phyloP scores from a whole-genome alignment of 1,140 invertebrate genomes.

The Lepidotrigona ventralis region DNA sequence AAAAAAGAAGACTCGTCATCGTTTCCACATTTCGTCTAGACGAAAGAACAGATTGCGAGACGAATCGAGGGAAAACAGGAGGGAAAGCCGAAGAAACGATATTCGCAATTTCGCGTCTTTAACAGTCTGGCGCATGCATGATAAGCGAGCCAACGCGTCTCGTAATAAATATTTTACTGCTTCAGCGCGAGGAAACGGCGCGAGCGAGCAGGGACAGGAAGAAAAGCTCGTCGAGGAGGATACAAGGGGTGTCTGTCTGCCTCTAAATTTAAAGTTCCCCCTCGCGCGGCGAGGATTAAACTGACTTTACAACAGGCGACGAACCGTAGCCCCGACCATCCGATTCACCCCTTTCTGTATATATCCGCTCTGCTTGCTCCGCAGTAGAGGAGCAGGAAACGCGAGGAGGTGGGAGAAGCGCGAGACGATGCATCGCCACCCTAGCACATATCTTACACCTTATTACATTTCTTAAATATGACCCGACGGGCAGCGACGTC shows the following conservation, averaged over 20 bases:
- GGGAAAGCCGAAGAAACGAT: background rate
- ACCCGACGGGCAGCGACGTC: conserved; percentile 47
- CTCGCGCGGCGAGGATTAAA: conserved; percentile 61
- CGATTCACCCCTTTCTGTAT: conserved; percentile 1
- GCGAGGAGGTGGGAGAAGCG: background rate
- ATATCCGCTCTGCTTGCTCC: background rate
- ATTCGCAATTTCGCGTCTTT: conserved; percentile 40
- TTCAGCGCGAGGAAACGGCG: conserved; percentile 15
- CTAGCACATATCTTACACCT: conserved; percentile 69
- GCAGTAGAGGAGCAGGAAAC: background rate
- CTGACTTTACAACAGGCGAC: conserved; percentile 60
- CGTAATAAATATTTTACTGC: conserved; percentile 67
- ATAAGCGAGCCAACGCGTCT: conserved; percentile 57
- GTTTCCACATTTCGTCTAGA: too few species aligned
- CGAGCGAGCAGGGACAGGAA: background rate
- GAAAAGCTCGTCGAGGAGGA: background rate
- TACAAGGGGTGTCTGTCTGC: conserved; percentile 24
- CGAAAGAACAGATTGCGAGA: background rate
- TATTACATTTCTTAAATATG: conserved; percentile 74
- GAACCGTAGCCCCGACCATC: conserved; percentile 6
- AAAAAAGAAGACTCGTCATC: background rate
- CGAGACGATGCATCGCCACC: conserved; percentile 56
- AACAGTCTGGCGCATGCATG: conserved; percentile 54
- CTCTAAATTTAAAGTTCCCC: conserved; percentile 66
- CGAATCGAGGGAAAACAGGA: background rate